Percentiles rank a stretch among this genome's conserved stretches.
These are phyloP conservation scores for Patella caerulea DNA, from an alignment of 2,888 invertebrate species.

Conservation along the genomic window DNA sequence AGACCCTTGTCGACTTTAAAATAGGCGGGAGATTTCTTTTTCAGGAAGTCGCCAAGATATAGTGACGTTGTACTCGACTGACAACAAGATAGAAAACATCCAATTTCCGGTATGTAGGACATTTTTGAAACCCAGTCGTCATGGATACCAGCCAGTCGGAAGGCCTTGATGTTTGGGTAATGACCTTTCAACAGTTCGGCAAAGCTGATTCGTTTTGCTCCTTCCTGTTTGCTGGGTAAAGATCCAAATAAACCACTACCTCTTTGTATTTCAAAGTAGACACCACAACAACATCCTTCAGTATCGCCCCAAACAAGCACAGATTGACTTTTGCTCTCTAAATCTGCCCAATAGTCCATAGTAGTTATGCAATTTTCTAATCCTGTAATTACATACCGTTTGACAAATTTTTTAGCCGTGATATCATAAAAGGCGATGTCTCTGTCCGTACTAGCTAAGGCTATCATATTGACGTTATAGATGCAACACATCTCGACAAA, in stretches of 20 bases:
- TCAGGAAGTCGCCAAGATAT: constrained; percentile 77
- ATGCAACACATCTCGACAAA: constrained; percentile 82
- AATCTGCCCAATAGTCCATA: constrained; percentile 77
- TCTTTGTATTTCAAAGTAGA: constrained; percentile 50
- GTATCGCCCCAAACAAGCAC: constrained; percentile 83
- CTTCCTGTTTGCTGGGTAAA: constrained; percentile 40
- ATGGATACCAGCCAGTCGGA: constrained; percentile 75
- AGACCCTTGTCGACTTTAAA: constrained; percentile 76
- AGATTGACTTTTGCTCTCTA: constrained; percentile 75
- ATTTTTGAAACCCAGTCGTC: constrained; percentile 82
- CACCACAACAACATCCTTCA: constrained; percentile 75
- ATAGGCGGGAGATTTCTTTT: constrained; percentile 71
- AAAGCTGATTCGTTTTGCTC: constrained; percentile 45
- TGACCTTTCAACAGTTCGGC: constrained; percentile 49
- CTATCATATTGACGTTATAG: constrained; percentile 84
- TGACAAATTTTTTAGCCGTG: constrained; percentile 76
- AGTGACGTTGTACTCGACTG: constrained; percentile 76
- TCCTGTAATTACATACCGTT: constrained; percentile 75
- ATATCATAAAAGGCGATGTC: constrained; percentile 82
- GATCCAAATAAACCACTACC: constrained; percentile 53
- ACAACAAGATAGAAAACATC: constrained; percentile 81
- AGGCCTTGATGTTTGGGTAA: constrained; percentile 74
- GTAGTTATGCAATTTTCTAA: constrained; percentile 76
- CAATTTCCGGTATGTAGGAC: constrained; percentile 78
- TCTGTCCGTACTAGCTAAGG: constrained; percentile 83